Base-by-base conservation (phyloP, 2,797 vertebrate genomes). In the Scyliorhinus canicula region DNA sequence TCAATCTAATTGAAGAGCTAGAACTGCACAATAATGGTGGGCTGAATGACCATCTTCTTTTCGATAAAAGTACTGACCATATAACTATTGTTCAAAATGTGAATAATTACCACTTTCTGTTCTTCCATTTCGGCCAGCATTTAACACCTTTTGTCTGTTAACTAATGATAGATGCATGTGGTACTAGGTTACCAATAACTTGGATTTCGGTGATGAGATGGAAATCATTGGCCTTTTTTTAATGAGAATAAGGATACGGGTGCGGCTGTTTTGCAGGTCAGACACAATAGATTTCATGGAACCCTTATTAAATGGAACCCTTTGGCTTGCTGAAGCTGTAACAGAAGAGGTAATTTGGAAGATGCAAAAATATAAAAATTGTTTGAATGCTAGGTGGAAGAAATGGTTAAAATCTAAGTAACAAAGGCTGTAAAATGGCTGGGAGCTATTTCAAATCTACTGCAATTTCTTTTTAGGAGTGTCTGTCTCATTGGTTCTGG, bases 241-340 rank as follows among this genome's bases (percentile, higher is more conserved):
- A 91, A 63, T 65, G 57, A 65, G 88, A 91, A 91, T 91, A 44
- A 65, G 21, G n/a, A 63, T 91, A 65, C 9, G 65, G 88, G 88
- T 65, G 57, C 44, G 88, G 88, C 88, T 65, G 88, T 63, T 63
- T 63, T 91, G 40, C 60, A 63, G n/a, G n/a, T 91, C 60, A 40
- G 60, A 65, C 26, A 65, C 35, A 65, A 91, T 65, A 40, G 88
- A 65, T 91, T 63, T 44, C 88, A 91, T 44, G 57, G 60, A 91
- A 91, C 85, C 52, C 52, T 88, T 88, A 65, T 65, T 65, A 65
- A 14, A 16, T 21, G 16, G 19, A 65, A 65, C 8, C 69, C 69
- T 74, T 74, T 91, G 88, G 88, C 88, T 40, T 65, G 40, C 44
- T 44, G 24, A 44, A 91, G 60, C 88, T 91, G 88, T 28, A 91